phyloP scores from a whole-genome alignment of 2,113 vertebrate genomes.

The Pangasianodon gigas region DNA sequence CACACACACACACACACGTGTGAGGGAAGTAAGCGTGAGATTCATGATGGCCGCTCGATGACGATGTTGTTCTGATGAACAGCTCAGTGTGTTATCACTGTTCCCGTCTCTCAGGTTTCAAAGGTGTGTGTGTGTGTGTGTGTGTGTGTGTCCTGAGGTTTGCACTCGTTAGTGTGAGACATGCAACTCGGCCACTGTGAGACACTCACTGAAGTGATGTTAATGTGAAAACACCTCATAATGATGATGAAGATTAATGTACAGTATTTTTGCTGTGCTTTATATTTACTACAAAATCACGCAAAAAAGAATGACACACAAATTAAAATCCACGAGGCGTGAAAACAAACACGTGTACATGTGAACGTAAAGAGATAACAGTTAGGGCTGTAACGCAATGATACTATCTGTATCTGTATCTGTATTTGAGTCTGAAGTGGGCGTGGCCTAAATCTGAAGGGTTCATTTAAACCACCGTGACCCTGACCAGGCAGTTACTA shows the following conservation, averaged over 20 bases:
- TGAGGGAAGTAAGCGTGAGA: constrained; percentile 1
- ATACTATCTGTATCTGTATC: neutral
- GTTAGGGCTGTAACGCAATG: too few species aligned
- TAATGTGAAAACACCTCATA: neutral
- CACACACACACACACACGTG: neutral
- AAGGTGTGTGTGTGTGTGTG: constrained; percentile 6
- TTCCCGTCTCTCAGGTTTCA: neutral
- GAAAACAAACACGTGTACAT: too few species aligned
- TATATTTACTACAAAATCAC: neutral
- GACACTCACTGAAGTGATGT: neutral
- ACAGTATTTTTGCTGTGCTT: neutral
- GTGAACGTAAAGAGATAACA: too few species aligned
- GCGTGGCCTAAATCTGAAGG: neutral
- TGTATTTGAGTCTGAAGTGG: neutral
- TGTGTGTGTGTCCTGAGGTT: neutral
- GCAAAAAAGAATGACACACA: neutral
- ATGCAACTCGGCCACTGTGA: neutral
- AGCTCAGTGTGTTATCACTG: neutral
- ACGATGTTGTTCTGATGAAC: neutral
- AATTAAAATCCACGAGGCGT: neutral
- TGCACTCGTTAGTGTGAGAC: neutral
- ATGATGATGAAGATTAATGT: neutral
- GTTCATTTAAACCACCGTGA: neutral
- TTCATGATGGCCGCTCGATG: neutral
- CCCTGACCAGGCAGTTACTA: neutral